A percentile compares a stretch with the other conserved stretches of the same genome.
Evolutionary conservation across 2,797 vertebrate genomes (phyloP).

Genomic region (Amblyraja radiata): DNA sequence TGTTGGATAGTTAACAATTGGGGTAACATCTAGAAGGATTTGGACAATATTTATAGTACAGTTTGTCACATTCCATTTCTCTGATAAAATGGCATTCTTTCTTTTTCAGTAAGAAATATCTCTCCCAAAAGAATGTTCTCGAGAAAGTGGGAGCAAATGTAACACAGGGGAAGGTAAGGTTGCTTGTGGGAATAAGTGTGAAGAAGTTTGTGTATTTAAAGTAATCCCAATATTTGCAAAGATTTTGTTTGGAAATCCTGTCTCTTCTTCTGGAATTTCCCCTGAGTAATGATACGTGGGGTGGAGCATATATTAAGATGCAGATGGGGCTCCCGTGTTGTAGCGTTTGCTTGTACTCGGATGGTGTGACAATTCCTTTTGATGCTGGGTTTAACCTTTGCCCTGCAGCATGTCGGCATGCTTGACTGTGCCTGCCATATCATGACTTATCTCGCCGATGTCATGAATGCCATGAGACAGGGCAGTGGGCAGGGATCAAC

Average conservation of each 20-base stretch:
- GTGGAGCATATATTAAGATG: not conserved
- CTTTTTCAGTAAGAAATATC: slow-evolving; percentile 84
- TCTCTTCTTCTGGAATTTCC: not conserved
- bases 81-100: not conserved
- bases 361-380: not conserved
- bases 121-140: slow-evolving; percentile 94
- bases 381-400: not conserved
- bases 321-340: too few relatives aligned
- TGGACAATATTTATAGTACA: not conserved
- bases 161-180: slow-evolving; percentile 86
- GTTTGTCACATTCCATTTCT: not conserved
- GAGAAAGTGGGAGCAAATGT: slow-evolving; percentile 93
- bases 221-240: not conserved
- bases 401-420: slow-evolving; percentile 77
- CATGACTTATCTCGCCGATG: slow-evolving; percentile 94
- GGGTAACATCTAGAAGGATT: not conserved
- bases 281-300: not conserved
- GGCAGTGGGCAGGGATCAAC: slow-evolving; percentile 77
- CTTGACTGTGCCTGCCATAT: slow-evolving; percentile 94
- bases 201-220: not conserved
- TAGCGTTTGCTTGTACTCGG: not conserved
- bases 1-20: not conserved
- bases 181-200: accelerated
- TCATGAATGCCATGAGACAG: slow-evolving; percentile 90
- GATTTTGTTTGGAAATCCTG: not conserved